phyloP scores from a whole-genome alignment of 1,140 invertebrate genomes.

The Aphis gossypii region DNA sequence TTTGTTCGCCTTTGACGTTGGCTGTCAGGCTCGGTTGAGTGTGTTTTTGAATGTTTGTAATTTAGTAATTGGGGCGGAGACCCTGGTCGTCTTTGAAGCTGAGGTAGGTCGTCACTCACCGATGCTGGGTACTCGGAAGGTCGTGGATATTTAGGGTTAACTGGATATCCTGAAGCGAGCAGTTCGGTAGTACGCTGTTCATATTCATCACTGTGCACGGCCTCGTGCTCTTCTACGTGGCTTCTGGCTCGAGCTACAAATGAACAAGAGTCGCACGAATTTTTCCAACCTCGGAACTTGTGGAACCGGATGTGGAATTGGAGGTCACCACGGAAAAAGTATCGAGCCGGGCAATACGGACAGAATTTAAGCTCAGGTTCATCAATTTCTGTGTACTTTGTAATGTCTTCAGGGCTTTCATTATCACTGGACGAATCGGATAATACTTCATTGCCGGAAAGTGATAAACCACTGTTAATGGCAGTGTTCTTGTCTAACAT shows the following conservation, averaged over 20 bases:
- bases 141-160: slow-evolving; percentile 70
- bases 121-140: slow-evolving; percentile 63
- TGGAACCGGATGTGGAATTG: slow-evolving; percentile 76
- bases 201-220: slow-evolving; percentile 83
- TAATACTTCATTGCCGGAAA: neutral
- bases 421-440: neutral
- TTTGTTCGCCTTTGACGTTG: neutral
- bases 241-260: slow-evolving; percentile 76
- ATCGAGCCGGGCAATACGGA: slow-evolving; percentile 77
- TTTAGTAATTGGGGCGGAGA: neutral
- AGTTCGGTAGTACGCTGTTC: slow-evolving; percentile 78
- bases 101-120: neutral
- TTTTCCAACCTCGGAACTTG: slow-evolving; percentile 67
- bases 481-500: neutral
- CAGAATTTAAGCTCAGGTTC: slow-evolving; percentile 66
- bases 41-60: neutral
- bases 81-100: neutral
- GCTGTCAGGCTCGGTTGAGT: neutral
- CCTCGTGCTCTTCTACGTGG: slow-evolving; percentile 76
- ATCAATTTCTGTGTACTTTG: neutral
- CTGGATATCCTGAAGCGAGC: slow-evolving; percentile 70
- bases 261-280: slow-evolving; percentile 79
- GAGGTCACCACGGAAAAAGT: slow-evolving; percentile 72
- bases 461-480: neutral
- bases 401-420: neutral